Conservation (phyloP, 2,113 vertebrate genomes). For the Leptodactylus fuscus region DNA sequence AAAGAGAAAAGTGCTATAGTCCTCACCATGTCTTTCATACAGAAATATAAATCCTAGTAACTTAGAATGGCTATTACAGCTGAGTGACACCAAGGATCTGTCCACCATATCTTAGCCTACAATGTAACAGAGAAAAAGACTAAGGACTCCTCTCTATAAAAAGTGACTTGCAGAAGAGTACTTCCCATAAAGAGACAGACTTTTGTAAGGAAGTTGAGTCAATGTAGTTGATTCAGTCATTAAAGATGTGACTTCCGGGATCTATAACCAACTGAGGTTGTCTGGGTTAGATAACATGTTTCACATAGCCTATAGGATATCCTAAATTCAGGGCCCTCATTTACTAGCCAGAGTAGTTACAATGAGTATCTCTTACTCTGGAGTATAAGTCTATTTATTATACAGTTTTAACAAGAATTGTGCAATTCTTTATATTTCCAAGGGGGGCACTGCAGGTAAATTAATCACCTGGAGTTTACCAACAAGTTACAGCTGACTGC, state of each 20-base stretch:
- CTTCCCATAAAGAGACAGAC: neutral
- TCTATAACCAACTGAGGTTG: neutral
- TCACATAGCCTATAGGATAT: neutral
- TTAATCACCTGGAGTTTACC: neutral
- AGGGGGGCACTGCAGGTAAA: neutral
- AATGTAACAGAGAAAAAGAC: neutral
- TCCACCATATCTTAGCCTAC: neutral
- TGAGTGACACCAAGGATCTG: neutral
- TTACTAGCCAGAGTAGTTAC: neutral
- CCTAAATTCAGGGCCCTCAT: neutral
- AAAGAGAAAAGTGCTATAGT: constrained; percentile 40
- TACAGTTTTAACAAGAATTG: neutral
- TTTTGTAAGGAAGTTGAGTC: neutral
- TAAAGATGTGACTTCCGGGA: neutral
- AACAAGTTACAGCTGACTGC: neutral
- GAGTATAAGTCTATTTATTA: neutral
- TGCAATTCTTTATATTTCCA: neutral
- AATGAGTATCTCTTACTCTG: neutral
- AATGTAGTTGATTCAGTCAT: too few relatives aligned
- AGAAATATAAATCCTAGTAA: constrained; percentile 11
- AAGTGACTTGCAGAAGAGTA: neutral
- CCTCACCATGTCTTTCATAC: neutral
- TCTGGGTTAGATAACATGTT: neutral
- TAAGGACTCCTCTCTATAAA: too few relatives aligned
- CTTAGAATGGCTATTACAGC: neutral